Conservation (phyloP, 2,888 invertebrate species). For the Hipparchia sbordonii region DNA sequence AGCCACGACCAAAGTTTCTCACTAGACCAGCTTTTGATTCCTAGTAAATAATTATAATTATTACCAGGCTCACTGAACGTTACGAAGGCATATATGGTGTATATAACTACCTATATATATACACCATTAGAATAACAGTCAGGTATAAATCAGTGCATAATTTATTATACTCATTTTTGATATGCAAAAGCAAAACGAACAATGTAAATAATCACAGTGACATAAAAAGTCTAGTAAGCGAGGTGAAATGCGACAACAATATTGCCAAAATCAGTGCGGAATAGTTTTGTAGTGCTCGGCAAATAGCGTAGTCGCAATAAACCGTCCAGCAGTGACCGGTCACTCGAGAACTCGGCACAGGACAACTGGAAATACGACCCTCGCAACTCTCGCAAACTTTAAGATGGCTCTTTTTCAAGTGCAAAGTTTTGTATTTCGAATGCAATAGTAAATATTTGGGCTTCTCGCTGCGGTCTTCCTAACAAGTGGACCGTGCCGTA, state of each 20-base stretch:
- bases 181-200: neutral
- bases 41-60: too few species aligned
- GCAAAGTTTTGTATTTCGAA: constrained; percentile 69
- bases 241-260: constrained; percentile 47
- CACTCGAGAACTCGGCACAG: constrained; percentile 62
- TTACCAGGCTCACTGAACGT: neutral
- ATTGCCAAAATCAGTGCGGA: constrained; percentile 68
- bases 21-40: too few species aligned
- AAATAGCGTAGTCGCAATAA: constrained; percentile 72
- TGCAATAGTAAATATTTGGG: constrained; percentile 73
- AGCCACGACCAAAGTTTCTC: too few species aligned
- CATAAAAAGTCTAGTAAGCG: constrained; percentile 12
- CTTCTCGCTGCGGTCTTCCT: constrained; percentile 68
- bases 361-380: constrained; percentile 64
- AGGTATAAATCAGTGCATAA: neutral
- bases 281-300: constrained; percentile 69
- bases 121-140: neutral
- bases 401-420: constrained; percentile 68
- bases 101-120: too few species aligned
- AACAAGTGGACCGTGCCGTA: constrained; percentile 69
- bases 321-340: constrained; percentile 54
- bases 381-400: constrained; percentile 59
- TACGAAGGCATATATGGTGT: neutral
- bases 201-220: constrained; percentile 10
- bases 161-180: neutral